Evolutionary conservation across 2,888 invertebrate genomes (phyloP).

Genomic region (Venusia cambrica): DNA sequence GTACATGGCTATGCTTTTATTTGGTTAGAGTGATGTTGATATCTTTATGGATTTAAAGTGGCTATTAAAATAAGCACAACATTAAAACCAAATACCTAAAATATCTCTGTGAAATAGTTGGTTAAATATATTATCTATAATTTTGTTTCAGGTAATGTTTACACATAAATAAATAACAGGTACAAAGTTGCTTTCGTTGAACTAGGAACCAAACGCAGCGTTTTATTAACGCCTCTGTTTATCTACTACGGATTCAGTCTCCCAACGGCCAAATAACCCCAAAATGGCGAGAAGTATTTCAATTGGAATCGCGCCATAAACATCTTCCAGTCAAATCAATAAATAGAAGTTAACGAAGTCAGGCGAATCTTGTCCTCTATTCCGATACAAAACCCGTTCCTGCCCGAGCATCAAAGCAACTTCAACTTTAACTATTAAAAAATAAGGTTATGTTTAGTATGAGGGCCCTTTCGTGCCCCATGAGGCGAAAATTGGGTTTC

Average conservation of each 20-base stretch:
- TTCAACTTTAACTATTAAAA: constrained; percentile 4
- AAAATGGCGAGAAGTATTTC: constrained; percentile 28
- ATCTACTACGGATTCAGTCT: constrained; percentile 17
- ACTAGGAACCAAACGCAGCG: no score
- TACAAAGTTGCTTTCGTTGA: no score
- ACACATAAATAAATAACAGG: neutral
- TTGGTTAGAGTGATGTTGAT: constrained; percentile 11
- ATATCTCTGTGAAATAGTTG: no score
- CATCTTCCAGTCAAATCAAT: constrained; percentile 33
- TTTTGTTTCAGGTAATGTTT: constrained; percentile 3
- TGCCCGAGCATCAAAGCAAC: neutral
- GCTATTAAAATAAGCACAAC: no score
- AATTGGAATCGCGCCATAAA: constrained; percentile 31
- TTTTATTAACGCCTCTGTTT: constrained; percentile 8
- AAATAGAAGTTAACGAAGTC: constrained; percentile 34
- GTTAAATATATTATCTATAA: no score
- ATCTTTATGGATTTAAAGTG: no score
- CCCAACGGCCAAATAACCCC: constrained; percentile 15
- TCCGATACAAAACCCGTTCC: constrained; percentile 13
- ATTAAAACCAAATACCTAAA: no score
- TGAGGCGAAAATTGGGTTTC: constrained; percentile 34
- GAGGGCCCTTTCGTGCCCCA: constrained; percentile 30
- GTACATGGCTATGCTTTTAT: constrained; percentile 9
- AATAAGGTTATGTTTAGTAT: constrained; percentile 8
- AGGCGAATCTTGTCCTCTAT: constrained; percentile 31